phyloP scores from a whole-genome alignment of 2,888 invertebrate species.

The Escarpia spicata region DNA sequence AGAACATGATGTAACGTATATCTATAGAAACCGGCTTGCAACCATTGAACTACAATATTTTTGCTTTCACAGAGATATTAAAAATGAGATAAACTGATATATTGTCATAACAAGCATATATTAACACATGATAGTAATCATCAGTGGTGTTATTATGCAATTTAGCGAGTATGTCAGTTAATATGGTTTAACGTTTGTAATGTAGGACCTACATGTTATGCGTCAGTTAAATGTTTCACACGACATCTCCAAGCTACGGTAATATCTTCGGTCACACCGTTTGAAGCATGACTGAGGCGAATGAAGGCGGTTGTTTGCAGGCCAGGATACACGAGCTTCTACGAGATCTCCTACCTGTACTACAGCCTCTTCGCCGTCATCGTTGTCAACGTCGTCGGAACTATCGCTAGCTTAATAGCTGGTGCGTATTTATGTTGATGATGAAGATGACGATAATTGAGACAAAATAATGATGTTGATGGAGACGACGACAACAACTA shows the following conservation, averaged over 20 bases:
- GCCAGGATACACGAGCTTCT: constrained; percentile 35
- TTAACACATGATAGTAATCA: not conserved
- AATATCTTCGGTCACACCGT: not conserved
- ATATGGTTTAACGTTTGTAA: too few relatives aligned
- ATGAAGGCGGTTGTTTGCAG: constrained; percentile 29
- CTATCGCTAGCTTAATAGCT: constrained; percentile 41
- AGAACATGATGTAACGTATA: not conserved
- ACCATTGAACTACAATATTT: not conserved
- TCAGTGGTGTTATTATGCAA: not conserved
- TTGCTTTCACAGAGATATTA: not conserved
- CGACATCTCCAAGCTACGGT: not conserved
- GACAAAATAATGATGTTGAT: too few relatives aligned
- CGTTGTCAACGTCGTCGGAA: constrained; percentile 34
- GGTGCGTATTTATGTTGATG: constrained; percentile 31
- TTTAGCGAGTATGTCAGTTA: not conserved
- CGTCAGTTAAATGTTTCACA: not conserved
- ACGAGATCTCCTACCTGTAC: constrained; percentile 45
- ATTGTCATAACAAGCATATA: too few relatives aligned
- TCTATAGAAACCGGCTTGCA: not conserved
- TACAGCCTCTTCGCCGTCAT: constrained; percentile 40
- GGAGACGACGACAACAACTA: too few relatives aligned
- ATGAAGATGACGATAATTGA: too few relatives aligned
- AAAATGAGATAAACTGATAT: not conserved
- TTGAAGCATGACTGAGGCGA: too few relatives aligned
- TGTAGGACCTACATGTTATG: not conserved